A percentile compares a stretch with the other conserved stretches of the same genome.
phyloP scores from a whole-genome alignment of 2,113 vertebrate species.

The Baryphthengus martii region DNA sequence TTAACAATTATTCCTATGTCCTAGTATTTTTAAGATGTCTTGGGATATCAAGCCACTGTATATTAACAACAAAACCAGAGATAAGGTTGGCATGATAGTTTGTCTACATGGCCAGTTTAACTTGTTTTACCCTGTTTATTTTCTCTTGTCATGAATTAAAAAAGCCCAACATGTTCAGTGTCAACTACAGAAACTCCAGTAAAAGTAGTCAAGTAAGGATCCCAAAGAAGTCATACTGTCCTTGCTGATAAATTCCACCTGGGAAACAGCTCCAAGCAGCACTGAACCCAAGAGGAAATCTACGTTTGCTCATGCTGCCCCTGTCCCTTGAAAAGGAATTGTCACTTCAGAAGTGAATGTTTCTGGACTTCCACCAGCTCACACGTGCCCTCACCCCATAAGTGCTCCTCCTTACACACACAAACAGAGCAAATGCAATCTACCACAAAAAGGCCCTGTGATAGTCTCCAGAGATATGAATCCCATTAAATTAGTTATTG shows the following conservation, averaged over 20 bases:
- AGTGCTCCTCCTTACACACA: rapidly evolving
- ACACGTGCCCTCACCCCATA: background rate
- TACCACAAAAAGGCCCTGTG: conserved; percentile 36
- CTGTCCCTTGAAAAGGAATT: background rate
- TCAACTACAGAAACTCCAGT: background rate
- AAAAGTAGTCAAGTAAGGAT: background rate
- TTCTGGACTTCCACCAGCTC: background rate
- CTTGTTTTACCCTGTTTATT: background rate
- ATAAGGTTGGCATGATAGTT: background rate
- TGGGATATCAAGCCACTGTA: background rate
- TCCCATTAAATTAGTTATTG: conserved; percentile 67
- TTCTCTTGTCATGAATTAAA: background rate
- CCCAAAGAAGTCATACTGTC: background rate
- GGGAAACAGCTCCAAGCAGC: background rate
- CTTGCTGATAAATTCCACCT: background rate
- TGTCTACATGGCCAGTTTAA: rapidly evolving
- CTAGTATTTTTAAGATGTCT: background rate
- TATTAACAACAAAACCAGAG: background rate
- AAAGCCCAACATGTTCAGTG: background rate
- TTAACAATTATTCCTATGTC: background rate
- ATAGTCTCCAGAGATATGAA: conserved; percentile 51
- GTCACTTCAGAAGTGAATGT: background rate
- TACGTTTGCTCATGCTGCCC: background rate
- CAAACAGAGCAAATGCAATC: background rate
- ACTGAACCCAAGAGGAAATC: background rate